Evolutionary conservation across 2,888 invertebrate genomes (phyloP).

Genomic region (Clusia tigrina): DNA sequence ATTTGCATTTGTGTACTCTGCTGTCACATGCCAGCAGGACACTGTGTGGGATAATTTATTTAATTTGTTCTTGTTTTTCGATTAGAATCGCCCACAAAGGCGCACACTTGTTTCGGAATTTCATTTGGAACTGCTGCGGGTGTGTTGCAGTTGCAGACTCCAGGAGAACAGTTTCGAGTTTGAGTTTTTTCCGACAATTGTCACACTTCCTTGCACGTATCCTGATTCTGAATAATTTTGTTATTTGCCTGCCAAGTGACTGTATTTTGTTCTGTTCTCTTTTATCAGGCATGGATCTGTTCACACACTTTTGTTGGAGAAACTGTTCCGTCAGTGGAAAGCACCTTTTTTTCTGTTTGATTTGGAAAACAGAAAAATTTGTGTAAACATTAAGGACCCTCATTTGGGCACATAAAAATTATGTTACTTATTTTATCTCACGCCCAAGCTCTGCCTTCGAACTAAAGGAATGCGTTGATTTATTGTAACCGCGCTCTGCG

Average conservation of each 20-base stretch:
- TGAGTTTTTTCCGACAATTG: slow-evolving; percentile 34
- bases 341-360: background rate
- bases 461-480: too few species aligned
- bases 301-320: slow-evolving; percentile 2
- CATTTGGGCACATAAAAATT: too few species aligned
- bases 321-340: background rate
- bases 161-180: too few species aligned
- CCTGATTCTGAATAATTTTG: slow-evolving; percentile 49
- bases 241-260: slow-evolving; percentile 49
- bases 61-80: slow-evolving; percentile 1
- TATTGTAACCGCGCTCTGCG: too few species aligned
- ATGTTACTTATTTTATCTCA: too few species aligned
- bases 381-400: slow-evolving; percentile 1
- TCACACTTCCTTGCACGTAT: slow-evolving; percentile 42
- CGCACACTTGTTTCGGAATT: slow-evolving; percentile 11
- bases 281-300: background rate
- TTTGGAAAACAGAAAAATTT: background rate
- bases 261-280: background rate
- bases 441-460: too few species aligned
- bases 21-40: background rate
- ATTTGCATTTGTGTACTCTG: slow-evolving; percentile 9
- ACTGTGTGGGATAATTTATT: too few species aligned
- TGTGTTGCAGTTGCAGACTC: slow-evolving; percentile 16
- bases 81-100: slow-evolving; percentile 10
- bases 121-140: background rate